Conservation (phyloP, 2,888 invertebrate genomes). For the Conchocele bisecta region DNA sequence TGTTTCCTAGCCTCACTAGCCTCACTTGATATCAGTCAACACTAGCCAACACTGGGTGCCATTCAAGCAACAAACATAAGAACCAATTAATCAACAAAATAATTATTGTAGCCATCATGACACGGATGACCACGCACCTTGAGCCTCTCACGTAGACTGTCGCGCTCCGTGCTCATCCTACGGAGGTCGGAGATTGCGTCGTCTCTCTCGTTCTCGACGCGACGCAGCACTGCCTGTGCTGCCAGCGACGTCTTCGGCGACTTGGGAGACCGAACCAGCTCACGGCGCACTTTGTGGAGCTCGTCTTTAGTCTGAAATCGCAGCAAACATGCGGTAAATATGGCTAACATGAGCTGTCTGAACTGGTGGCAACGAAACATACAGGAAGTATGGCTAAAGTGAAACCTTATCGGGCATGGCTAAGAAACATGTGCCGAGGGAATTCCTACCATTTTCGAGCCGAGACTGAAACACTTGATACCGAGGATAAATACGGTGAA, state of each 20-base stretch:
- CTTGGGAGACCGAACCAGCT: conserved; percentile 78
- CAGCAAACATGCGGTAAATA: background rate
- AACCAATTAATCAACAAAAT: no score
- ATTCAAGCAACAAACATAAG: no score
- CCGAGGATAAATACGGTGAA: no score
- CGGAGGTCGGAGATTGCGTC: conserved; percentile 80
- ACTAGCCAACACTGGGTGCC: no score
- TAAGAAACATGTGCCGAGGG: no score
- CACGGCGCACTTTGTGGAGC: conserved; percentile 77
- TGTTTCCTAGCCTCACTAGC: no score
- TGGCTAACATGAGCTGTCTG: background rate
- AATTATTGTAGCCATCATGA: no score
- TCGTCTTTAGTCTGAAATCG: conserved; percentile 77
- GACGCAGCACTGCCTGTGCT: conserved; percentile 81
- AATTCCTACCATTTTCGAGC: no score
- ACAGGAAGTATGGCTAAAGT: no score
- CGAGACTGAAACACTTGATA: no score
- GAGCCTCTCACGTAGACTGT: conserved; percentile 81
- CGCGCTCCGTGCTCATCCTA: conserved; percentile 80
- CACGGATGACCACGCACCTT: conserved; percentile 69
- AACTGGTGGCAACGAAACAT: background rate
- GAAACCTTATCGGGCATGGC: no score
- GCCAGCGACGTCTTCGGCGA: conserved; percentile 82
- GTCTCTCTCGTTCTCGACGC: conserved; percentile 82
- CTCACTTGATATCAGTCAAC: no score